These are phyloP conservation scores for Phyllotreta striolata DNA, from an alignment of 2,888 invertebrate species.

Conservation along the genomic window DNA sequence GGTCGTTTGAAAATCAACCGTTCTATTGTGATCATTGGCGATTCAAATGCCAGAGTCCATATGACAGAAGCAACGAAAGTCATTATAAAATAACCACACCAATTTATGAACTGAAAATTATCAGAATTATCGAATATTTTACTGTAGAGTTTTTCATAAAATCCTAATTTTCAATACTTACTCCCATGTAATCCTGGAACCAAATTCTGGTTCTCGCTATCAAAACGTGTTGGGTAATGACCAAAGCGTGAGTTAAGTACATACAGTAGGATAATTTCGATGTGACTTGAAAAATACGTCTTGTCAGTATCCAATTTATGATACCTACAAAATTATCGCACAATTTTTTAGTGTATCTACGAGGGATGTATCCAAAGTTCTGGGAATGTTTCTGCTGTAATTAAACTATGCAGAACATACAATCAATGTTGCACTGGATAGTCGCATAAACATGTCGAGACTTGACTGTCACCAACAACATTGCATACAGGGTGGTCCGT, in stretches of 20 bases:
- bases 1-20: too few relatives aligned
- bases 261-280: constrained; percentile 66
- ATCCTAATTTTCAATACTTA: constrained; percentile 32
- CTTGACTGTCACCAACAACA: too few relatives aligned
- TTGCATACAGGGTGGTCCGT: too few relatives aligned
- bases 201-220: constrained; percentile 20
- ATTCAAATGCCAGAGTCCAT: constrained; percentile 46
- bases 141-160: not conserved
- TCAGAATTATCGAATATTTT: too few relatives aligned
- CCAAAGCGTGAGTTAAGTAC: constrained; percentile 54
- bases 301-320: constrained; percentile 64
- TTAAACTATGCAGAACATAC: too few relatives aligned
- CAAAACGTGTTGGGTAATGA: constrained; percentile 32
- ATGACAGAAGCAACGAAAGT: constrained; percentile 39
- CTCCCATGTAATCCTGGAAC: constrained; percentile 39
- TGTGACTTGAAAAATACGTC: constrained; percentile 63
- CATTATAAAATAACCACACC: constrained; percentile 37
- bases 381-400: not conserved
- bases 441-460: too few relatives aligned
- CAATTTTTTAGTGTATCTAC: not conserved
- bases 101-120: constrained; percentile 36
- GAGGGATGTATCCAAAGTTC: not conserved
- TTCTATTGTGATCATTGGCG: constrained; percentile 44
- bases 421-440: too few relatives aligned
- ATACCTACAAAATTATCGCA: constrained; percentile 57